Evolutionary conservation across 2,888 invertebrate species (phyloP).

Genomic region (Volucella bombylans): DNA sequence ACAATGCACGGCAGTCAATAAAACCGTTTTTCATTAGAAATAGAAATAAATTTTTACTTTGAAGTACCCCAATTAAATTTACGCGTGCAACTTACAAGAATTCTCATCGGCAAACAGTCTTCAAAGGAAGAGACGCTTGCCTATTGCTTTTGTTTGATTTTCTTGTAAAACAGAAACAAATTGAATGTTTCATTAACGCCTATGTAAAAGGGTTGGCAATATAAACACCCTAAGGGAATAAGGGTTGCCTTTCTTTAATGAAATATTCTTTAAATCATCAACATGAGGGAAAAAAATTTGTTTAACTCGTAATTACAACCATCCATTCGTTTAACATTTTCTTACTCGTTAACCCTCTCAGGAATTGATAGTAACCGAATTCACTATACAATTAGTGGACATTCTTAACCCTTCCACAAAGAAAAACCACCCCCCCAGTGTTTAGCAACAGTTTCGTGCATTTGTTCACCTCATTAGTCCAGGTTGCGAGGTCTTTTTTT

Average conservation of each 20-base stretch:
- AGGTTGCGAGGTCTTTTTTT: slow-evolving; percentile 7
- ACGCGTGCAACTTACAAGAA: slow-evolving; percentile 30
- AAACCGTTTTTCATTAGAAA: slow-evolving; percentile 30
- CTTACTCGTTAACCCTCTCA: slow-evolving; percentile 5
- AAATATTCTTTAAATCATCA: slow-evolving; percentile 37
- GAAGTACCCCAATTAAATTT: slow-evolving; percentile 50
- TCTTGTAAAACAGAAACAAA: slow-evolving; percentile 12
- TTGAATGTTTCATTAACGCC: slow-evolving; percentile 18
- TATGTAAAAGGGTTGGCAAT: slow-evolving; percentile 47
- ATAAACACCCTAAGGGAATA: slow-evolving; percentile 13
- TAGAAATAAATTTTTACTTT: slow-evolving; percentile 12
- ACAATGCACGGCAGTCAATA: slow-evolving; percentile 25
- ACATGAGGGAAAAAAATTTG: slow-evolving; percentile 22
- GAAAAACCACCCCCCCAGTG: slow-evolving; percentile 35
- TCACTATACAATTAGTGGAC: slow-evolving; percentile 72
- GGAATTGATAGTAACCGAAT: slow-evolving; percentile 58
- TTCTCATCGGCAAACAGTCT: slow-evolving; percentile 17
- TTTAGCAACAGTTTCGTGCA: slow-evolving; percentile 70
- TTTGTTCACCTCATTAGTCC: slow-evolving; percentile 70
- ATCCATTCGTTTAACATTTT: slow-evolving; percentile 56
- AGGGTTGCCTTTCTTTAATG: neutral
- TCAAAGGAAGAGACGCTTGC: slow-evolving; percentile 22
- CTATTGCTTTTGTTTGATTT: slow-evolving; percentile 51
- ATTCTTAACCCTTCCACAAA: slow-evolving; percentile 46
- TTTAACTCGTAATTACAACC: slow-evolving; percentile 55